Evolutionary conservation across 2,888 invertebrate species (phyloP).

Genomic region (Lithophane semibrunnea): DNA sequence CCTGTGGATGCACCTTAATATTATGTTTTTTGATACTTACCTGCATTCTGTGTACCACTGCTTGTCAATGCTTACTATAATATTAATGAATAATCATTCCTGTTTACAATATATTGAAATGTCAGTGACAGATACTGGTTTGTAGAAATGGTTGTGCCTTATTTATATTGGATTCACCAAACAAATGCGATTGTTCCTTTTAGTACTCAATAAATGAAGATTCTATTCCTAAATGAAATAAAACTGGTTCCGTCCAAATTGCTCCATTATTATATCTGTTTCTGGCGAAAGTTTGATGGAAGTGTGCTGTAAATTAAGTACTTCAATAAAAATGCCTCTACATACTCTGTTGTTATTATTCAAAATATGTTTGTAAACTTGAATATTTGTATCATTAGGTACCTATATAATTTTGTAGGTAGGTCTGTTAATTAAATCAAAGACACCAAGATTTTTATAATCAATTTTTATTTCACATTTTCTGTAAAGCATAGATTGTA

Average conservation of each 20-base stretch:
- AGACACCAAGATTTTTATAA: constrained; percentile 75
- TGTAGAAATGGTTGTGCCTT: constrained; percentile 86
- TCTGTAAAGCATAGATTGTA: constrained; percentile 90
- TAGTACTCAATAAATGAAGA: constrained; percentile 74
- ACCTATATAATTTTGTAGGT: neutral
- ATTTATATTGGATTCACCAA: constrained; percentile 76
- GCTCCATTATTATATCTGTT: constrained; percentile 78
- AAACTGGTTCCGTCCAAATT: constrained; percentile 89
- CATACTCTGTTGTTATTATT: constrained; percentile 36
- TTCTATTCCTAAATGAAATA: constrained; percentile 86
- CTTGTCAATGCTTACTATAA: constrained; percentile 19
- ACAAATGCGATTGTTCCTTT: constrained; percentile 81
- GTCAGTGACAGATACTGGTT: constrained; percentile 58
- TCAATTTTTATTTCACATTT: constrained; percentile 90
- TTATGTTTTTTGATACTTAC: constrained; percentile 7
- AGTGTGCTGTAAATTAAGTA: constrained; percentile 67
- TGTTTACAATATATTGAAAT: constrained; percentile 33
- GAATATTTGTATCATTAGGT: neutral
- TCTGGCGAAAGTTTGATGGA: constrained; percentile 69
- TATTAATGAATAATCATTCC: constrained; percentile 33
- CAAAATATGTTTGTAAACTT: neutral
- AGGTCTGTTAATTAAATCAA: constrained; percentile 35
- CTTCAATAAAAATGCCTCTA: constrained; percentile 67
- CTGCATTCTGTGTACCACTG: constrained; percentile 20
- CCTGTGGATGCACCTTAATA: constrained; percentile 2